Evolutionary conservation across 1,140 invertebrate genomes (phyloP), one percentile per base, ranked within the genome.

Genomic region (Vanessa tameamea): DNA sequence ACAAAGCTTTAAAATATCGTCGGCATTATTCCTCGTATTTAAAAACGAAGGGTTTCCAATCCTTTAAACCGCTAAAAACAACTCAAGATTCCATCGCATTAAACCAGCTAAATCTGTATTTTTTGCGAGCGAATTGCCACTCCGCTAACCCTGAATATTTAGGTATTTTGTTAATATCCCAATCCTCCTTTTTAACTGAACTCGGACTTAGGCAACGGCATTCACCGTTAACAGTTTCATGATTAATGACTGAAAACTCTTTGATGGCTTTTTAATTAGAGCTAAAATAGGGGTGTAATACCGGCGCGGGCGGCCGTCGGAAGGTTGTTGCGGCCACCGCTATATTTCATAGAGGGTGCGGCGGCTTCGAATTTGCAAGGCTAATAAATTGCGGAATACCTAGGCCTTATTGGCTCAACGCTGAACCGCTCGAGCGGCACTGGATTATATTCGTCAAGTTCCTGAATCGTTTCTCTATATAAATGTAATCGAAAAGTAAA

Each of bases 181-280:
- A 73, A 87, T 88, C 83, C 84, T 85, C 80, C 82, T 90, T 91
- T 88, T 90, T 89, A 89, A 87, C 82, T 83, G 80, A 64, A 73
- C 81, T 86, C 83, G 81, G 84, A 87, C 82, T 89, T 79, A 84
- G 88, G 88, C 82, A 87, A 90, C 88, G 84, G 87, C 84, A 88
- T 91, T 90, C 88, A 89, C 85, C 86, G 90, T 88, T 92, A 92
- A 92, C 90, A 91, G 90, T 91, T 90, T 88, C 88, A 91, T 92
- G 90, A 92, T 92, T 92, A 92, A 92, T 92, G 90, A 91, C 88
- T 91, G 86, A 90, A 90, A 92, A 92, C 88, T 92, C 90, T 92
- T 92, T 92, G 89, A 92, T 92, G 89, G 90, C 89, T 92, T 92
- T 92, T 92, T 92, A 92, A 92, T 92, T 92, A 92, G 89, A 91